Evolutionary conservation across 2,797 vertebrate species (phyloP), one percentile per base, ranked within the genome.

Genomic region (Takifugu rubripes): DNA sequence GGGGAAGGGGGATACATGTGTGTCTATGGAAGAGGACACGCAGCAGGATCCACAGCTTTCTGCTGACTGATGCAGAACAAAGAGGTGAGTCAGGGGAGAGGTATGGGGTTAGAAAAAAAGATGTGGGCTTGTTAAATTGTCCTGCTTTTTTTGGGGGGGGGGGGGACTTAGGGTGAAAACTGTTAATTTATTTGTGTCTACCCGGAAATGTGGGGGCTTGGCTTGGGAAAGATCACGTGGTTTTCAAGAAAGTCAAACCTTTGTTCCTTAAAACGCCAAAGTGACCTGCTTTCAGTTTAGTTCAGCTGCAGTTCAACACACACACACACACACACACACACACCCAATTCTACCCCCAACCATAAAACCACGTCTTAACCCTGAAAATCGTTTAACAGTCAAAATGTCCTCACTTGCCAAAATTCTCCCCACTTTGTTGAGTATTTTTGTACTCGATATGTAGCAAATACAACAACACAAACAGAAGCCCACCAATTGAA

Each of bases 51-150:
- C 89, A 66, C 88, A 86, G 77, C 57, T 78, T 86, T 87, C 75
- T 87, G 86, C 87, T 88, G 89, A 90, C 85, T 87, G 78, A 61
- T 84, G 85, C 84, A 76, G 70, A 73, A 80, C 82, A 81, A 63
- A 83, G 70, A 74, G 81, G 66, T 89, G 89, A 92, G 78, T 92
- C 90, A 92, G 47, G 36, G 59, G 21, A 61, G 67, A 45, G 50
- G 66, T 55, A 45, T 61, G 60, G 58, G 47, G 48, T 49, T 6
- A 16, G 56, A 9, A 47, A 36, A 11, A 47, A 61, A 51, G 58
- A 43, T 45, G 63, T 31, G n/a, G 62, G 53, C 53, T 21, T 4
- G 9, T 25, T 26, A 44, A 60, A 29, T 69, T 63, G 63, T 77
- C 70, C 68, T 51, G 52, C 56, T 71, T 51, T 69, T 56, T 11